Base-by-base conservation (phyloP, 2,888 invertebrate species). In the Ichneumon xanthorius region DNA sequence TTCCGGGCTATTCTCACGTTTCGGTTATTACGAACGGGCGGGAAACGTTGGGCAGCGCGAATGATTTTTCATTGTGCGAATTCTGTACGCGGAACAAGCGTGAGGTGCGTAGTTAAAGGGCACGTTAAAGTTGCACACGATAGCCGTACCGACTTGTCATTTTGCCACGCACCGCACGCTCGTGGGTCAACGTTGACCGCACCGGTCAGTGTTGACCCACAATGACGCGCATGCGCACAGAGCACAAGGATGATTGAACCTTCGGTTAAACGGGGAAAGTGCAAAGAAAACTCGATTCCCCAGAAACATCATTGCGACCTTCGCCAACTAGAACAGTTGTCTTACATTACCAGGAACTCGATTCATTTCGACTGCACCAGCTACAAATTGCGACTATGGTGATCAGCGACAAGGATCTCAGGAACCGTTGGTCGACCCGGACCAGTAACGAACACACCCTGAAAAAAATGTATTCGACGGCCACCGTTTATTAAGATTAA, bases 21-120 rank as follows among this genome's bases (percentile, higher is more conserved):
- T 76, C 48, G 82, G 33, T 78, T 45, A 30, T 26, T 3, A 33
- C 33, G 77, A 45, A 48, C 72, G 77, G 67, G 72, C n/a, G 45
- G 55, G 65, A 80, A 80, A 80, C 58, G 70, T 16, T 50, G 76
- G 26, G 33, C 33, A 37, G 37, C 3, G 67, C 80, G 72, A 80
- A 84, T 84, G 70, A 84, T 84, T 80, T 80, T 80, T 84, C 72
- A 84, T 84, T 72, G 84, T 72, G 45, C 45, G 48, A 80, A 76
- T 80, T 80, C 76, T 58, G 22, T 40, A 76, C 55, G 53, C 37
- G 70, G 45, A 50, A 16, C 53, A 61, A 72, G 50, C 4, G 16
- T 26, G 63, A n/a, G 26, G 45, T 16, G 16, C 33, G 40, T 14
- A 5, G 16, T 61, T 30, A 30, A 61, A 61, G 26, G 33, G 53